These are phyloP conservation scores for Tipula lateralis DNA, from an alignment of 2,888 invertebrate species.

Conservation along the genomic window DNA sequence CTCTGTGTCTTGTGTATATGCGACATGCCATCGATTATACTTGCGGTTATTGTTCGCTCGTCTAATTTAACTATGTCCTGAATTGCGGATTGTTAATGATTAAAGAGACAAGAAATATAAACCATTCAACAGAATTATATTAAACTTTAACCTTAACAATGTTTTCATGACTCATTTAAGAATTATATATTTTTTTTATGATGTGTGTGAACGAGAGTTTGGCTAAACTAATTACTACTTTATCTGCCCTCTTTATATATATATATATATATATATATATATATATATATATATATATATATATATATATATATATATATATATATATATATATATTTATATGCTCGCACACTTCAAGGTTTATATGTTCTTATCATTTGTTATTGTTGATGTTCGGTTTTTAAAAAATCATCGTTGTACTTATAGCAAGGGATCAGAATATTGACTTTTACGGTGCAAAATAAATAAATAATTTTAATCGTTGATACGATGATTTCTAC, in stretches of 20 bases:
- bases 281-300: no score
- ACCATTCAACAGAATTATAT: background rate
- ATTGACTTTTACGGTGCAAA: background rate
- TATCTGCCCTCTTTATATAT: no score
- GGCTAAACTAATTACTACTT: no score
- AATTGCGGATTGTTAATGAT: background rate
- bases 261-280: no score
- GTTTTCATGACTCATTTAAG: no score
- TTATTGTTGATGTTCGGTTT: background rate
- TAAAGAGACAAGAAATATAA: background rate
- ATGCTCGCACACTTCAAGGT: conserved; percentile 11
- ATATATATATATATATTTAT: no score
- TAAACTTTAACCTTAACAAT: background rate
- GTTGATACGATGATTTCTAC: background rate
- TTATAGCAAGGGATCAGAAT: background rate
- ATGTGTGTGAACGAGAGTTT: no score
- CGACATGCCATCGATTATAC: background rate
- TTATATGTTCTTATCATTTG: background rate
- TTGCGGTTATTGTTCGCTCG: background rate
- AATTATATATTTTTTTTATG: no score
- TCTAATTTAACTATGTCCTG: background rate
- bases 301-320: no score
- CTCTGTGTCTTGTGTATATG: background rate
- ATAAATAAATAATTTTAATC: background rate
- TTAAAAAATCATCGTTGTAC: background rate